phyloP scores from a whole-genome alignment of 2,113 vertebrate genomes.

The Cyprinodon variegatus region DNA sequence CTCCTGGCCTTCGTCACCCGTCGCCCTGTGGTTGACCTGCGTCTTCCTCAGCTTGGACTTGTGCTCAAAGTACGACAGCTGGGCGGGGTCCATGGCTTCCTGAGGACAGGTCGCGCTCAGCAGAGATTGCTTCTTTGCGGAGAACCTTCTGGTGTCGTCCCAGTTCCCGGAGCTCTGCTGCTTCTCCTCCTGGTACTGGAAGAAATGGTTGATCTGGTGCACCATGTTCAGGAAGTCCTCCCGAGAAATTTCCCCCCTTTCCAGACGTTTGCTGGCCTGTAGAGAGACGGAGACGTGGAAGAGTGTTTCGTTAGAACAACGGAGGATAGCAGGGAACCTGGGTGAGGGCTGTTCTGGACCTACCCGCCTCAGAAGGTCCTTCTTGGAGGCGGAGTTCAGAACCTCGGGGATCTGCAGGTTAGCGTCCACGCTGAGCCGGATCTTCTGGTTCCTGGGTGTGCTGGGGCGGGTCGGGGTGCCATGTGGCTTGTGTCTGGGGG shows the following conservation, averaged over 20 bases:
- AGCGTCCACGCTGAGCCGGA: constrained; percentile 94
- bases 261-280: constrained; percentile 89
- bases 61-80: constrained; percentile 93
- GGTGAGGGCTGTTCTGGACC: background rate
- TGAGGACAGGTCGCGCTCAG: constrained; percentile 48
- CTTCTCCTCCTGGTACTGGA: constrained; percentile 97
- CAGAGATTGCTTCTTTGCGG: constrained; percentile 86
- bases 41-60: constrained; percentile 95
- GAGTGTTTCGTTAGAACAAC: background rate
- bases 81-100: constrained; percentile 79
- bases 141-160: constrained; percentile 80
- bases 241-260: constrained; percentile 92
- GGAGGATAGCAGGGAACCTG: background rate
- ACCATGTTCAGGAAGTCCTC: constrained; percentile 94
- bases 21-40: constrained; percentile 76
- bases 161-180: constrained; percentile 87
- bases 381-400: constrained; percentile 91
- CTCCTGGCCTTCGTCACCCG: constrained; percentile 51
- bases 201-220: constrained; percentile 94
- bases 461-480: constrained; percentile 79
- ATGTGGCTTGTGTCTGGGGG: constrained; percentile 87
- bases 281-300: background rate
- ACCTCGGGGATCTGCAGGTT: constrained; percentile 97
- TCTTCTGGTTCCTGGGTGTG: constrained; percentile 86
- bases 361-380: constrained; percentile 94